phyloP scores from a whole-genome alignment of 1,140 invertebrate species.

The Physella acuta region DNA sequence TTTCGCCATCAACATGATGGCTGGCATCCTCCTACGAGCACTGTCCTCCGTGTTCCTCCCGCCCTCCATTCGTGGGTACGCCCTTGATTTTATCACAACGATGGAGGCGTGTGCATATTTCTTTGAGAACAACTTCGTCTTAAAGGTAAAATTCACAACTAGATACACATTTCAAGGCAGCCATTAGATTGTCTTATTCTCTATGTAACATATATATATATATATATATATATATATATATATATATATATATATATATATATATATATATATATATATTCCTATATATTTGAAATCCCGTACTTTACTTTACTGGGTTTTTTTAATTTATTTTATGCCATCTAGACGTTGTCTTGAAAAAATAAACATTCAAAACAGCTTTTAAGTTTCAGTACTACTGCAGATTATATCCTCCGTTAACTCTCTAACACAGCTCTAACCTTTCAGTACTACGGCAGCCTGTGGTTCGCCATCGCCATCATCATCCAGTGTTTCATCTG shows the following conservation, averaged over 20 bases:
- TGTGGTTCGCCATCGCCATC: constrained; percentile 46
- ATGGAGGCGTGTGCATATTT: constrained; percentile 53
- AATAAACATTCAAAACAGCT: no score
- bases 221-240: neutral
- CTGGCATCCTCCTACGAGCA: constrained; percentile 37
- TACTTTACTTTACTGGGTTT: no score
- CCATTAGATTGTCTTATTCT: neutral
- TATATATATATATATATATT: no score
- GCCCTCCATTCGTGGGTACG: constrained; percentile 20
- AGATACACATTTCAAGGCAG: neutral
- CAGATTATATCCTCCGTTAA: no score
- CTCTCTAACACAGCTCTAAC: no score
- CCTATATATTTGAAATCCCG: no score
- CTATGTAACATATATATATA: no score
- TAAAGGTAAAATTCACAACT: constrained; percentile 34
- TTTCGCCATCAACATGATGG: constrained; percentile 41
- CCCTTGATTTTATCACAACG: constrained; percentile 46
- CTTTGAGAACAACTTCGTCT: constrained; percentile 54
- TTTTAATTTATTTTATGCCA: no score
- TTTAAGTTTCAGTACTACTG: no score
- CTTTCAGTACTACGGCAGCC: constrained; percentile 38
- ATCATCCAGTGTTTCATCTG: constrained; percentile 46
- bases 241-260: no score
- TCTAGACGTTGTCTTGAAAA: no score
- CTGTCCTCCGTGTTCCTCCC: constrained; percentile 38